Evolutionary conservation across 2,113 vertebrate species (phyloP).

Genomic region (Solea senegalensis): DNA sequence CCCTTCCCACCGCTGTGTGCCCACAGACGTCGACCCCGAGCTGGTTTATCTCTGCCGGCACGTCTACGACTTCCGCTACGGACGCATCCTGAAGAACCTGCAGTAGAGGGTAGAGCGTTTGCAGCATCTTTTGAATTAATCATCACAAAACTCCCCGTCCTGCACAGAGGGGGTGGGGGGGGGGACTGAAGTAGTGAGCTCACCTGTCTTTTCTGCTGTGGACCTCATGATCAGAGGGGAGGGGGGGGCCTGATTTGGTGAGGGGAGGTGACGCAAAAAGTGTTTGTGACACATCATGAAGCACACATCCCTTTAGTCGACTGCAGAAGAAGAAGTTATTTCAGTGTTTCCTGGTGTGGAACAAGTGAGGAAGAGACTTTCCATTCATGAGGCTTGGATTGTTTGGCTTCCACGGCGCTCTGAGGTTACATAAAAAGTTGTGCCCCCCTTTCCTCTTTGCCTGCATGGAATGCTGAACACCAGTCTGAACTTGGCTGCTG

Average conservation of each 20-base stretch:
- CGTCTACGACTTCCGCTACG: conserved; percentile 97
- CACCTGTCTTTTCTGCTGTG: conserved; percentile 30
- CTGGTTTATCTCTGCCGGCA: conserved; percentile 98
- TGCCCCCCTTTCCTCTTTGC: background rate
- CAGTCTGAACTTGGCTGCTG: conserved; percentile 35
- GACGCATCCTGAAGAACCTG: conserved; percentile 97
- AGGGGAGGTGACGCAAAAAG: conserved; percentile 23
- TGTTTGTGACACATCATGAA: conserved; percentile 48
- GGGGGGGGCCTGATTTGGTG: background rate
- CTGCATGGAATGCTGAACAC: conserved; percentile 42
- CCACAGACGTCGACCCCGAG: conserved; percentile 92
- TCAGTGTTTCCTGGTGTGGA: conserved; percentile 31
- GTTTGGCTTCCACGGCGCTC: conserved; percentile 16
- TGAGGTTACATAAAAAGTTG: conserved; percentile 15
- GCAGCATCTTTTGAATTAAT: conserved; percentile 24
- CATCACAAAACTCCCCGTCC: conserved; percentile 9
- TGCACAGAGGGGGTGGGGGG: conserved; percentile 7
- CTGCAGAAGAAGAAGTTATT: conserved; percentile 11
- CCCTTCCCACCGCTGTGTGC: conserved; percentile 94
- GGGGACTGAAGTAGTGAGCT: conserved; percentile 26
- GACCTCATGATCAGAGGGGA: conserved; percentile 10
- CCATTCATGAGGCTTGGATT: conserved; percentile 29
- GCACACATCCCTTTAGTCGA: conserved; percentile 73
- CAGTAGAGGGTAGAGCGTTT: conserved; percentile 81
- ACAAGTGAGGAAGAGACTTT: conserved; percentile 10